A percentile compares a stretch with the other conserved stretches of the same genome.
Conservation (phyloP, 2,113 vertebrate species). For the Eublepharis macularius region DNA sequence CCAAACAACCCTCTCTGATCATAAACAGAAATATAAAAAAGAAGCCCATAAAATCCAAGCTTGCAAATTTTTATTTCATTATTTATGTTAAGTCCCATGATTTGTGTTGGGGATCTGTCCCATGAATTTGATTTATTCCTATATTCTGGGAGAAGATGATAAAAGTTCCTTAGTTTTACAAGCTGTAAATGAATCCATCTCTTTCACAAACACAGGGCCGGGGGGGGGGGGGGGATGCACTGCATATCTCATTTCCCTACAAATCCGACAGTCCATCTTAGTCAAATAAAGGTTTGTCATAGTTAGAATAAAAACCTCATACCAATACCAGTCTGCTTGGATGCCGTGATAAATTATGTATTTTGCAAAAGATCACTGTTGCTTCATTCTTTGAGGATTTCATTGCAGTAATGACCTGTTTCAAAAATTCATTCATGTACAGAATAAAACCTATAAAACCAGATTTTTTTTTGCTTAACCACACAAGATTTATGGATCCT, state of each 20-base stretch:
- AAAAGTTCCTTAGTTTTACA: slow-evolving; percentile 27
- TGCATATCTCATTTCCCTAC: background rate
- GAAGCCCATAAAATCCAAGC: slow-evolving; percentile 3
- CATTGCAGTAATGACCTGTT: background rate
- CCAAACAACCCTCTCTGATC: background rate
- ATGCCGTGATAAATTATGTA: background rate
- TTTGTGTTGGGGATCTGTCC: slow-evolving; percentile 21
- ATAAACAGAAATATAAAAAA: background rate
- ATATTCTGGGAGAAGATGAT: slow-evolving; percentile 16
- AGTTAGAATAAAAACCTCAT: background rate
- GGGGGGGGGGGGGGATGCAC: background rate
- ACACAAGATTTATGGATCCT: background rate
- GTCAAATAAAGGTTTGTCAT: background rate
- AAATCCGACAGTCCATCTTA: background rate
- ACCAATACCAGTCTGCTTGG: background rate
- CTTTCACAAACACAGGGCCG: background rate
- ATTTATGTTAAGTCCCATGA: slow-evolving; percentile 21
- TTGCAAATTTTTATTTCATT: slow-evolving; percentile 28
- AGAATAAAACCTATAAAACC: background rate
- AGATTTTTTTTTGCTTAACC: background rate
- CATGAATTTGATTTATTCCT: slow-evolving; percentile 26
- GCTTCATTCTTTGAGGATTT: background rate
- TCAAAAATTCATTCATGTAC: background rate
- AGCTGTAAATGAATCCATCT: slow-evolving; percentile 19
- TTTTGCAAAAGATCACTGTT: slow-evolving; percentile 6